Percentiles rank a stretch among this genome's conserved stretches.
Evolutionary conservation across 2,797 vertebrate species (phyloP).

Genomic region (Myotis planiceps): DNA sequence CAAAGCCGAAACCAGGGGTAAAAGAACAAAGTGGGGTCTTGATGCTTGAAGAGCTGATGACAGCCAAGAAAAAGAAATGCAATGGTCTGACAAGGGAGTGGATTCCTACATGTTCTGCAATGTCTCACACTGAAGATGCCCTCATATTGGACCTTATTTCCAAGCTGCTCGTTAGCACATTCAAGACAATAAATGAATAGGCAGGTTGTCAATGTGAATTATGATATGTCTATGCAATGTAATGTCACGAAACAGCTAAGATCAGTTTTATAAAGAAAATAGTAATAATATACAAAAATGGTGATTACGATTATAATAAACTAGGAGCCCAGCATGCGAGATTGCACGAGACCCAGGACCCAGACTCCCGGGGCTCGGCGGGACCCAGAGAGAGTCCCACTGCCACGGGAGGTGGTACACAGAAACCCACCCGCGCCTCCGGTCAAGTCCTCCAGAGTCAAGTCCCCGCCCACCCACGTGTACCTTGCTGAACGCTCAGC

Average conservation of each 20-base stretch:
- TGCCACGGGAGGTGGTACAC: no score
- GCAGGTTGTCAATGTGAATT: background rate
- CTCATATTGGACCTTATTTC: rapidly evolving
- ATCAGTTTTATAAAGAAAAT: background rate
- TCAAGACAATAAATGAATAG: background rate
- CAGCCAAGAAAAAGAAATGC: background rate
- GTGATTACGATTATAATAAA: no score
- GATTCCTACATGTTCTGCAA: background rate
- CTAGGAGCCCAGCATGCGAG: no score
- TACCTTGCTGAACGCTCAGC: no score
- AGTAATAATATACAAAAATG: rapidly evolving
- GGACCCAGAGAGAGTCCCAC: no score
- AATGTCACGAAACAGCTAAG: background rate
- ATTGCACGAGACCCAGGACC: no score
- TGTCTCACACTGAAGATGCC: background rate
- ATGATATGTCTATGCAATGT: rapidly evolving
- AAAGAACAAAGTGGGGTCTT: constrained; percentile 11
- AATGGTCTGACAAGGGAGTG: background rate
- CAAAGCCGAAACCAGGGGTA: background rate
- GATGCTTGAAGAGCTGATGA: background rate
- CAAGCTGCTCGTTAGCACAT: rapidly evolving
- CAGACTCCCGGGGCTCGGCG: no score
- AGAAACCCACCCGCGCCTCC: no score
- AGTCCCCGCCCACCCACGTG: no score
- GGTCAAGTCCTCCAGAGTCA: no score